These are phyloP conservation scores for Eulemur mongoz DNA, from an alignment of 2,797 vertebrate species.

Conservation along the genomic window DNA sequence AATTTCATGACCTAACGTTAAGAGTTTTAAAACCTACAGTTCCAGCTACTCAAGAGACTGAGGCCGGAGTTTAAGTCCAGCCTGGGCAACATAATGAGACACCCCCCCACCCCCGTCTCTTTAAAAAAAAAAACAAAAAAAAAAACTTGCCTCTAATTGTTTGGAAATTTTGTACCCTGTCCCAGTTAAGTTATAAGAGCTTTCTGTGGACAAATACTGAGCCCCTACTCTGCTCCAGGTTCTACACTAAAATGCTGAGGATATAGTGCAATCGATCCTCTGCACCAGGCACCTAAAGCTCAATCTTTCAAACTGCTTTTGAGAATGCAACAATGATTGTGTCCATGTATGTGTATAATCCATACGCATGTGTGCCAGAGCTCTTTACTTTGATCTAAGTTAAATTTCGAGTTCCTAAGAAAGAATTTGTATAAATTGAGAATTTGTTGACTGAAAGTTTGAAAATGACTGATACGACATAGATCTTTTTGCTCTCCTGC, in stretches of 20 bases:
- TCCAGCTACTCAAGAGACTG: background rate
- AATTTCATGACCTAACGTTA: conserved; percentile 40
- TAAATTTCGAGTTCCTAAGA: background rate
- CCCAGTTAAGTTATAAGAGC: background rate
- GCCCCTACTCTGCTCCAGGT: background rate
- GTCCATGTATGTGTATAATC: background rate
- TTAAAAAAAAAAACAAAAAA: too few species aligned
- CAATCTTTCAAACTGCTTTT: conserved; percentile 7
- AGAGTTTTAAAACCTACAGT: background rate
- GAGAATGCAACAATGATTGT: background rate
- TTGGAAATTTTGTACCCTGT: background rate
- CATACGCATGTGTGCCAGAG: background rate
- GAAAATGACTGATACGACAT: background rate
- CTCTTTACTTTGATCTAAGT: background rate
- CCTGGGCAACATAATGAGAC: too few species aligned
- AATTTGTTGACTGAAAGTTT: background rate
- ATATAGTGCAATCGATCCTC: background rate
- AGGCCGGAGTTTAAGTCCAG: too few species aligned
- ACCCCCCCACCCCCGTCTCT: too few species aligned
- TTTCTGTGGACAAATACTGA: background rate
- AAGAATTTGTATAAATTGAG: background rate
- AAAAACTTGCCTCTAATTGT: background rate
- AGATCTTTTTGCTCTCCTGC: background rate
- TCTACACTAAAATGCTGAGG: background rate
- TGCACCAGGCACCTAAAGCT: background rate